Evolutionary conservation across 2,113 vertebrate species (phyloP).

Genomic region (Amia ocellicauda): DNA sequence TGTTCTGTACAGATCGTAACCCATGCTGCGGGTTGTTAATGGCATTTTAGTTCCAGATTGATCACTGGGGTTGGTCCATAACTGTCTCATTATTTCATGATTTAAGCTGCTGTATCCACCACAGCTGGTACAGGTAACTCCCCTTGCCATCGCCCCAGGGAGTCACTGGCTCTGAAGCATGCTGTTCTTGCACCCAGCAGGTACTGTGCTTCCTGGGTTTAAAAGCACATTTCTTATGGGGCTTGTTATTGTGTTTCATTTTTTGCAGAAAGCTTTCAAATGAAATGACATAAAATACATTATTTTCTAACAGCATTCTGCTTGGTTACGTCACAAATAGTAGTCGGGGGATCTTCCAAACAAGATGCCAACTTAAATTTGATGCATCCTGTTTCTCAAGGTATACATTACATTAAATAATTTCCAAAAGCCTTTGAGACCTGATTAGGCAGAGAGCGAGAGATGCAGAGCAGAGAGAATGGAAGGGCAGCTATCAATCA

Average conservation of each 20-base stretch:
- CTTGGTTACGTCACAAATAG: too few relatives aligned
- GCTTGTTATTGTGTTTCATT: too few relatives aligned
- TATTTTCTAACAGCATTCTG: too few relatives aligned
- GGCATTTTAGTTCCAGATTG: conserved; percentile 33
- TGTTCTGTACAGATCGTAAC: conserved; percentile 25
- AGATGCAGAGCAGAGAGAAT: not conserved
- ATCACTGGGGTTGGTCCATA: conserved; percentile 35
- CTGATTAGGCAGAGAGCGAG: not conserved
- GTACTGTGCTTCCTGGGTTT: too few relatives aligned
- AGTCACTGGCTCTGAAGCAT: too few relatives aligned
- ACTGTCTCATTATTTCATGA: conserved; percentile 39
- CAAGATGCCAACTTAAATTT: too few relatives aligned
- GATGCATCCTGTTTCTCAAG: not conserved
- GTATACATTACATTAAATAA: not conserved
- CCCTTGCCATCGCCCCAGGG: too few relatives aligned
- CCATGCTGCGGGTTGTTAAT: conserved; percentile 31
- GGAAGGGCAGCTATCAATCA: conserved; percentile 49
- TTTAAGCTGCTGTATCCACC: conserved; percentile 42
- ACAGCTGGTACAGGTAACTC: conserved; percentile 8
- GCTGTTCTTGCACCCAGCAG: too few relatives aligned
- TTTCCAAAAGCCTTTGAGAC: not conserved
- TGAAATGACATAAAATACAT: too few relatives aligned
- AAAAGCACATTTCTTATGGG: not conserved
- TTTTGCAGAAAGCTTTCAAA: too few relatives aligned
- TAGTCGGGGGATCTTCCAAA: too few relatives aligned